phyloP scores from a whole-genome alignment of 2,888 invertebrate genomes.

The Omphaloscelis lunosa region DNA sequence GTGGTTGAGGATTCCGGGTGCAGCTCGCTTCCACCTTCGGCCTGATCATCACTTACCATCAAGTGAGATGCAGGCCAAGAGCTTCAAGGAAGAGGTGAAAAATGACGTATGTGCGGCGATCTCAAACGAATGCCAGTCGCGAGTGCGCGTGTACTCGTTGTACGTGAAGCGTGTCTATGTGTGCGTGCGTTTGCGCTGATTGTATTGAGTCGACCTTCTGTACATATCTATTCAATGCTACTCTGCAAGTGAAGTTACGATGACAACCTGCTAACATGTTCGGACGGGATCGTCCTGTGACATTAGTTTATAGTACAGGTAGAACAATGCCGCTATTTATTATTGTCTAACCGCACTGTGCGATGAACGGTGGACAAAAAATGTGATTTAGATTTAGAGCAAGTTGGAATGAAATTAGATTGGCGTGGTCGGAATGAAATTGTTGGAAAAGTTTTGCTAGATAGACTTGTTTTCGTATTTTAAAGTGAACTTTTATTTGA shows the following conservation, averaged over 20 bases:
- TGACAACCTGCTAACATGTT: slow-evolving; percentile 67
- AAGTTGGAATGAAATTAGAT: slow-evolving; percentile 23
- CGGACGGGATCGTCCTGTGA: slow-evolving; percentile 60
- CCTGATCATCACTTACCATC: too few species aligned
- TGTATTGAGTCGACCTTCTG: slow-evolving; percentile 4
- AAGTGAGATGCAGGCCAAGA: too few species aligned
- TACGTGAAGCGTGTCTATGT: neutral
- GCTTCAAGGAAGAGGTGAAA: too few species aligned
- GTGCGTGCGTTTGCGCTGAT: neutral
- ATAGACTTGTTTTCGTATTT: slow-evolving; percentile 9
- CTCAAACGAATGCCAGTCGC: neutral
- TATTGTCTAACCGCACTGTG: slow-evolving; percentile 57
- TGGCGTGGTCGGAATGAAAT: slow-evolving; percentile 11
- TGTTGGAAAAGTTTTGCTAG: slow-evolving; percentile 1
- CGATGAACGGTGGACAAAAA: slow-evolving; percentile 52
- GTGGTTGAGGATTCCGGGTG: too few species aligned
- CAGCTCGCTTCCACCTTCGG: too few species aligned
- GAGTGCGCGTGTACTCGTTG: neutral
- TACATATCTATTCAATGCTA: neutral
- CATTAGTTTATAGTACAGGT: slow-evolving; percentile 67
- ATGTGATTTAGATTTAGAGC: slow-evolving; percentile 30
- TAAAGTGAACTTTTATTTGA: slow-evolving; percentile 7
- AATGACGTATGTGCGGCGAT: too few species aligned
- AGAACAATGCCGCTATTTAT: slow-evolving; percentile 69
- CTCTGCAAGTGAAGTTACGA: slow-evolving; percentile 62